Base-by-base conservation (phyloP, 2,113 vertebrate species). In the Oriolus oriolus region DNA sequence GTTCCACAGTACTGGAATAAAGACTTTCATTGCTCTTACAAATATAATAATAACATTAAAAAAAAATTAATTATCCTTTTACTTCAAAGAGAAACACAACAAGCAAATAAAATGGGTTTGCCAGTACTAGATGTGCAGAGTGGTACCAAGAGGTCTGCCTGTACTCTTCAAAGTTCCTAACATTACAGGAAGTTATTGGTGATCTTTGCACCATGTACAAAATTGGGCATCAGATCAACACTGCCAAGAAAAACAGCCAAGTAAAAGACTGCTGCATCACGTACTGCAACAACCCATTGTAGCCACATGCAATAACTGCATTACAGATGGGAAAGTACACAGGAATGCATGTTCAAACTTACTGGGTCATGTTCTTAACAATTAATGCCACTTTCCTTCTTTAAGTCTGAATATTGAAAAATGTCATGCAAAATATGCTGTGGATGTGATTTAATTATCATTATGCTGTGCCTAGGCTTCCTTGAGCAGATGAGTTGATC, bases 281-380 rank as follows among this genome's bases (percentile, higher is more conserved):
- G 10, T 15, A 59, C 64, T 75, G 71, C 71, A 84, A 54, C 42
- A 91, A 35, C 6, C 15, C 30, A 35, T 1, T 39, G 23, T 1
- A 64, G 39, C 39, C 73, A 76, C 0, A 0, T 33, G 30, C 22
- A 79, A 2, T 13, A 86, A 18, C 41, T 3, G 4, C n/a, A 63
- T 47, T 28, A 66, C 35, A 60, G 30, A 59, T 23, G 8, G 20
- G 16, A 77, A 81, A 28, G 17, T 13, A 78, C 30, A 65, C 7
- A 50, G 16, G 18, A 71, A 84, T 0, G 2, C 3, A 1, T 1
- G 5, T 47, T 79, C 60, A 66, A 59, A 66, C 44, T 84, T 64
- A 64, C 14, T 14, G 23, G 18, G 35, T 50, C 10, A 50, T 12
- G 14, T 35, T 74, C 63, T 54, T 75, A 91, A 66, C 49, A 13